Conservation (phyloP, 1,140 invertebrate species). For the Pogonomyrmex californicus region DNA sequence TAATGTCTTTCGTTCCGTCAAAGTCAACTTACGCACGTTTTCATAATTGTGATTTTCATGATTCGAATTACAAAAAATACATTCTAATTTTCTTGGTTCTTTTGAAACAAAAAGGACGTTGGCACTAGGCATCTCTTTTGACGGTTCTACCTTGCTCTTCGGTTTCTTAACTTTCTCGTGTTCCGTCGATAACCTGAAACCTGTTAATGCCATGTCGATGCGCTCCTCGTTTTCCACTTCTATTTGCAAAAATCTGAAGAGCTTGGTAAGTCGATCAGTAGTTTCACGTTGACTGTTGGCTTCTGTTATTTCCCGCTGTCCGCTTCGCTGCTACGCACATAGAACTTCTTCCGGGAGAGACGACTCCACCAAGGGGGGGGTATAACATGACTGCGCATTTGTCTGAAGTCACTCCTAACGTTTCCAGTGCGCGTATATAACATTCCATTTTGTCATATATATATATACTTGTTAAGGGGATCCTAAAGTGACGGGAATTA, state of each 20-base stretch:
- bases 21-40: constrained; percentile 18
- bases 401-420: constrained; percentile 79
- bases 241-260: constrained; percentile 70
- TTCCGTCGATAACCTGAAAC: constrained; percentile 40
- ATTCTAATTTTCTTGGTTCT: not conserved
- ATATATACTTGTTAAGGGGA: no score
- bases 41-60: constrained; percentile 13
- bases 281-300: constrained; percentile 27
- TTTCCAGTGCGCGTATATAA: constrained; percentile 79
- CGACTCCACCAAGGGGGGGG: constrained; percentile 82
- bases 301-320: not conserved
- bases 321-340: constrained; percentile 75
- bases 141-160: not conserved
- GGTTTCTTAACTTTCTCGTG: constrained; percentile 43
- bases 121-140: constrained; percentile 12
- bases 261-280: constrained; percentile 60
- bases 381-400: constrained; percentile 81
- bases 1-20: constrained; percentile 31
- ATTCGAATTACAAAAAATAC: constrained; percentile 9
- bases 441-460: constrained; percentile 72
- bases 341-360: constrained; percentile 77
- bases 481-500: no score
- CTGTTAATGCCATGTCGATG: constrained; percentile 70
- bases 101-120: constrained; percentile 34
- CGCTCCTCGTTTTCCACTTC: constrained; percentile 78